These are phyloP conservation scores for Glossosoma conforme DNA, from an alignment of 1,140 invertebrate genomes.

Conservation along the genomic window DNA sequence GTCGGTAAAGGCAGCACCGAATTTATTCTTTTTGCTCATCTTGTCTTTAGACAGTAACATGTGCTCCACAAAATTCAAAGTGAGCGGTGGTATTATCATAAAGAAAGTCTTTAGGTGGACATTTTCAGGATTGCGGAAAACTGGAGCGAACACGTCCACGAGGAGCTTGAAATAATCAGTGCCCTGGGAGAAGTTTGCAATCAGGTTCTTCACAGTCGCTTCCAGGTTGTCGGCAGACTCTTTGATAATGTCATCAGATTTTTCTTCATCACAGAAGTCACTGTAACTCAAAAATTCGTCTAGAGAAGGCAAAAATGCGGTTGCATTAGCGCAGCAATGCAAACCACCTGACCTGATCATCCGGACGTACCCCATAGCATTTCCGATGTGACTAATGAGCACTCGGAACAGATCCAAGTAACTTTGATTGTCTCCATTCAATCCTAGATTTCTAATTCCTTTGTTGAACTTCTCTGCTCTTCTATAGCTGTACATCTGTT, in stretches of 20 bases:
- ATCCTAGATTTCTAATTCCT: conserved; percentile 83
- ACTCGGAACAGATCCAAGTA: conserved; percentile 92
- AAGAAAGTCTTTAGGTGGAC: conserved; percentile 91
- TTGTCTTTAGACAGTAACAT: conserved; percentile 90
- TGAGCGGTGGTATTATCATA: conserved; percentile 89
- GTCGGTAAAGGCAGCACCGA: conserved; percentile 88
- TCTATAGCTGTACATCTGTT: conserved; percentile 75
- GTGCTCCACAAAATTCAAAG: conserved; percentile 93
- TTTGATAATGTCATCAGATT: conserved; percentile 56
- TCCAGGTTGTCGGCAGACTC: conserved; percentile 70
- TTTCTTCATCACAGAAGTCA: conserved; percentile 51
- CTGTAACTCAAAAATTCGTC: conserved; percentile 65
- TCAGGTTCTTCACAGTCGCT: conserved; percentile 70
- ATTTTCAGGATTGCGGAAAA: conserved; percentile 82
- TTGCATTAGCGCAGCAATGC: conserved; percentile 86
- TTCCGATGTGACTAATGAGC: conserved; percentile 92
- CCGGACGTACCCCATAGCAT: conserved; percentile 94
- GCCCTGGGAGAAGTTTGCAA: conserved; percentile 84
- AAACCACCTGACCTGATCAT: conserved; percentile 91
- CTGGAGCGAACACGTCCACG: conserved; percentile 87
- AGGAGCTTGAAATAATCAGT: conserved; percentile 95
- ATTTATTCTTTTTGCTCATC: conserved; percentile 82
- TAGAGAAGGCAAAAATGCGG: conserved; percentile 83
- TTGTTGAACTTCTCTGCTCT: conserved; percentile 93
- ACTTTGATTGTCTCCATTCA: conserved; percentile 75